Evolutionary conservation across 2,113 vertebrate genomes (phyloP).

Genomic region (Pseudorectes ferrugineus): DNA sequence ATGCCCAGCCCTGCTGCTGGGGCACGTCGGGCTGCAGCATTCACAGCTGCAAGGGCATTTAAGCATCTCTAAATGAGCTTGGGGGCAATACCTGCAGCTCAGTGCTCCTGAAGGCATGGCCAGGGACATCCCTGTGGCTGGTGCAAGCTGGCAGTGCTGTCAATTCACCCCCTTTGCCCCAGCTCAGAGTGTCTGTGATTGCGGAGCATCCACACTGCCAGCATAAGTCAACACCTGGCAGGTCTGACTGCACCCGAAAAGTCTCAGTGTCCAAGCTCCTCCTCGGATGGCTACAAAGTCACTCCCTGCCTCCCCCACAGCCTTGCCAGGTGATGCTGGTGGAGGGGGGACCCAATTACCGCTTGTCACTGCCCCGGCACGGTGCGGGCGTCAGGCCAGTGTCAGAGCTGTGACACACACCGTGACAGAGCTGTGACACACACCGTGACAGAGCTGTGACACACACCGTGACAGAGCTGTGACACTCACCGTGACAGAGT

Average conservation of each 20-base stretch:
- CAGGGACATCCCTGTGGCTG: neutral
- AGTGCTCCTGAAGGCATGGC: neutral
- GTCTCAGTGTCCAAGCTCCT: fast-evolving
- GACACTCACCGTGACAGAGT: neutral
- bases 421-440: neutral
- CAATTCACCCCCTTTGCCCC: neutral
- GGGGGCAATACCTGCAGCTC: neutral
- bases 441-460: neutral
- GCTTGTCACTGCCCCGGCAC: neutral
- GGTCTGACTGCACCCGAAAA: neutral
- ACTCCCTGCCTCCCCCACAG: fast-evolving
- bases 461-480: neutral
- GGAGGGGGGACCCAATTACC: neutral
- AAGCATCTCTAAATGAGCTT: neutral
- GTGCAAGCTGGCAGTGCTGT: neutral
- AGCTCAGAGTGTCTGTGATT: neutral
- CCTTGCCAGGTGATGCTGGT: neutral
- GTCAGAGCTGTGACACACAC: neutral
- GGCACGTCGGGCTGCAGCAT: neutral
- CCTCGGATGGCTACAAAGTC: neutral
- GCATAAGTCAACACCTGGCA: neutral
- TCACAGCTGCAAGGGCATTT: neutral
- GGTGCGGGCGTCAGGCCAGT: neutral
- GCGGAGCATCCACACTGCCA: neutral
- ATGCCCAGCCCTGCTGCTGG: neutral